Percentiles rank a stretch among this genome's conserved stretches.
Conservation (phyloP, 1,140 invertebrate genomes). For the Triops longicaudatus region DNA sequence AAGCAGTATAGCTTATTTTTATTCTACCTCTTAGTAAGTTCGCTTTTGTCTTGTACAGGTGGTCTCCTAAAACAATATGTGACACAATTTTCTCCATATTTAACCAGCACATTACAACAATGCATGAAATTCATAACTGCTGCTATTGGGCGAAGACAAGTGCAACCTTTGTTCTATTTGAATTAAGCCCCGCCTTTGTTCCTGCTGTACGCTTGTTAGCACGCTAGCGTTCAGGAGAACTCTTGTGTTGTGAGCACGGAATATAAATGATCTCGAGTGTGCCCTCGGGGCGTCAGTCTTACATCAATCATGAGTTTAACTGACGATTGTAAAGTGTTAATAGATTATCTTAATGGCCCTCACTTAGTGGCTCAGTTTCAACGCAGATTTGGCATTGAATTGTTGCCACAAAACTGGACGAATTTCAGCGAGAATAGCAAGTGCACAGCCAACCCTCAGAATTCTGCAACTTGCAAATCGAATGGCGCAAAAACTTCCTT, state of each 20-base stretch:
- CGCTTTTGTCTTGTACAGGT: no score
- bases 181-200: neutral
- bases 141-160: no score
- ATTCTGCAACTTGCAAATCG: neutral
- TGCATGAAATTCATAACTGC: no score
- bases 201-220: neutral
- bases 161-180: no score
- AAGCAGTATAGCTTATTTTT: no score
- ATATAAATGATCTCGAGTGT: neutral
- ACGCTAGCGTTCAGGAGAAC: neutral
- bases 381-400: neutral
- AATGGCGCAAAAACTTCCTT: neutral
- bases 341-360: neutral
- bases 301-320: neutral
- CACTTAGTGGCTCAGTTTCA: neutral
- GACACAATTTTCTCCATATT: no score
- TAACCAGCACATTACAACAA: no score
- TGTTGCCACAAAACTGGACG: neutral
- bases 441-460: neutral
- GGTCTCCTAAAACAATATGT: no score
- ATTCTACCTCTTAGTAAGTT: no score
- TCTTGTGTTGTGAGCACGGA: neutral
- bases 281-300: neutral
- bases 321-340: neutral
- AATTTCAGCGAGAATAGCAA: neutral